Evolutionary conservation across 1,140 invertebrate genomes (phyloP), one percentile per base, ranked within the genome.

Genomic region (Thaumetopoea pityocampa): DNA sequence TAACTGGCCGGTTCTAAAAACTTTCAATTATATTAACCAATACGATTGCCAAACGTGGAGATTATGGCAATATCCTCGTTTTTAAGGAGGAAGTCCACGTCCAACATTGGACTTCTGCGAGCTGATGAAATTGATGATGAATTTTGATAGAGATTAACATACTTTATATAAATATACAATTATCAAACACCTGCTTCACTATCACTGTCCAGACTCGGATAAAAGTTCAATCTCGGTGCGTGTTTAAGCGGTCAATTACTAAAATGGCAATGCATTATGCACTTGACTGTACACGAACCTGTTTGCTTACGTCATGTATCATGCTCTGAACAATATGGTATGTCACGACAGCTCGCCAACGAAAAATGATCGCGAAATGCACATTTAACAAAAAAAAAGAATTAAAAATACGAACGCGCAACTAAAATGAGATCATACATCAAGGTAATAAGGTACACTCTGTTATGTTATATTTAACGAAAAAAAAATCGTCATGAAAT

Each of bases 321-420:
- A 76, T 71, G 50, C 49, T 24, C 42, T 49, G 74, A 74, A 82
- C 77, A 79, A 74, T 82, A 82, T 78, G 73, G 73, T 63, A 57
- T 71, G 77, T 70, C 71, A 74, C 67, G 73, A 80, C 65, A 67
- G 44, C 48, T 34, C 42, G 51, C 62, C 57, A 60, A 37, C 46
- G 51, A 68, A 77, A 74, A 74, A 68, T 53, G 69, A 71, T 60
- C 51, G 54, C 63, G 47, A 62, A 55, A 45, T 33, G 45, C 34
- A 44, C 22, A 47, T 46, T n/a, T n/a, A n/a, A n/a, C n/a, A 12
- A 14, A 24, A 48, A 45, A 38, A 44, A 36, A 30, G 33, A 14
- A 44, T n/a, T n/a, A 37, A 30, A 16, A n/a, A 8, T 1, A 18
- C 46, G 27, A 24, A 38, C 37, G 37, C 30, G 19, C 27, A 37